These are phyloP conservation scores for Callorhinus ursinus DNA, from an alignment of 2,113 vertebrate genomes.

Conservation along the genomic window DNA sequence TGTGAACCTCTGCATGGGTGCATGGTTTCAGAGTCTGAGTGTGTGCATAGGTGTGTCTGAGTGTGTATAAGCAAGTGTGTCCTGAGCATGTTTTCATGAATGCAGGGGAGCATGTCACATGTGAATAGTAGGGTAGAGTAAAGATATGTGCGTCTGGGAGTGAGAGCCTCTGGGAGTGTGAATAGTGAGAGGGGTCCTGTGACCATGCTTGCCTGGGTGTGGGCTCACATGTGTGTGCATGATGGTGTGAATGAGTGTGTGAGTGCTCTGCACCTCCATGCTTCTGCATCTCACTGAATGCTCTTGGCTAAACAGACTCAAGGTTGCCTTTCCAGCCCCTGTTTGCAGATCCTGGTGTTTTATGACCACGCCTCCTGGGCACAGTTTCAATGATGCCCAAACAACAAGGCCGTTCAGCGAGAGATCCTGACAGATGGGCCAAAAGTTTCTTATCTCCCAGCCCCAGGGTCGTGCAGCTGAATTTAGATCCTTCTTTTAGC, in stretches of 20 bases:
- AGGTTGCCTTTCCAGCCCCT: neutral
- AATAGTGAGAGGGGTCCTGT: neutral
- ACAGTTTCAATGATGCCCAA: conserved; percentile 43
- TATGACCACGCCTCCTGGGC: conserved; percentile 6
- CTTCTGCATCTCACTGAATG: neutral
- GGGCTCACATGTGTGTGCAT: neutral
- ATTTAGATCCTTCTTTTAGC: conserved; percentile 14
- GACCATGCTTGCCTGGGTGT: fast-evolving
- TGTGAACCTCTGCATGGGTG: neutral
- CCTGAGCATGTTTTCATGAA: neutral
- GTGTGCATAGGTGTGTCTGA: neutral
- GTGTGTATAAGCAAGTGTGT: neutral
- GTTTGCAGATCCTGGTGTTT: conserved; percentile 49
- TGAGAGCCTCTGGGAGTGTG: neutral
- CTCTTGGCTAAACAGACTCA: neutral
- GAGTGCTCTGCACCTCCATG: fast-evolving
- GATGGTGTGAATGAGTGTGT: neutral
- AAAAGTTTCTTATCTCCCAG: neutral
- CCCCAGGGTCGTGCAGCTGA: neutral
- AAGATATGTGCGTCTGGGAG: neutral
- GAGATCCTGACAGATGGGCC: conserved; percentile 56
- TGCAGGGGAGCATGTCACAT: neutral
- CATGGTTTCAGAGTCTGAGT: neutral
- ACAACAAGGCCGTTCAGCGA: neutral
- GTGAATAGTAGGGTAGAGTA: neutral